Evolutionary conservation across 2,888 invertebrate genomes (phyloP), one percentile per base, ranked within the genome.

Genomic region (Microctonus brassicae): DNA sequence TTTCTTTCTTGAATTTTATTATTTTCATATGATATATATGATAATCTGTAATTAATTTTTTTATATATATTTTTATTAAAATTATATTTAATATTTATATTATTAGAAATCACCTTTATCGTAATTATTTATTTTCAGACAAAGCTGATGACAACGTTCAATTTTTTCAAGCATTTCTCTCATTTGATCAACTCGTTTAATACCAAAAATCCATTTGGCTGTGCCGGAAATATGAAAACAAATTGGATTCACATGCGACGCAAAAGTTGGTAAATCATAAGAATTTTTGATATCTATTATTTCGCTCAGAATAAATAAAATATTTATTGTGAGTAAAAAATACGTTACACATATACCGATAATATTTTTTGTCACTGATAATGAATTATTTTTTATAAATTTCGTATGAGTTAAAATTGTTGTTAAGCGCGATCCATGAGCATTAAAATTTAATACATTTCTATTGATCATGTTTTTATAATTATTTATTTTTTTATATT

Each of bases 151-250:
- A 63, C 81, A 79, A 64, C 70, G 74, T 57, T 76, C 62, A n/a
- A 80, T 72, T n/a, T 67, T 63, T 5, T 9, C 42, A 6, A 78
- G 24, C 1, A 81, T 42, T 9, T 63, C 22, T 10, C 68, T 42
- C 17, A 81, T 74, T 7, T 76, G 65, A 10, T 63, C 26, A 11
- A 73, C 39, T 42, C 69, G 76, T 29, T 42, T 63, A 17, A 79
- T 76, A 57, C 77, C 78, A 39, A 76, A 80, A 13, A 67, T 70
- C 81, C 81, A 81, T 63, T 81, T 81, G 6, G 76, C 22, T 10
- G 77, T 61, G 13, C 79, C 81, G 5, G 69, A 68, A 6, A 68
- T 13, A 29, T 81, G 81, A 36, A 80, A 63, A 29, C 29, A 29
- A 29, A 79, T 34, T 0, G 75, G 72, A 11, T 76, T 76, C 2